phyloP scores from a whole-genome alignment of 2,113 vertebrate species.

The Morone chrysops region DNA sequence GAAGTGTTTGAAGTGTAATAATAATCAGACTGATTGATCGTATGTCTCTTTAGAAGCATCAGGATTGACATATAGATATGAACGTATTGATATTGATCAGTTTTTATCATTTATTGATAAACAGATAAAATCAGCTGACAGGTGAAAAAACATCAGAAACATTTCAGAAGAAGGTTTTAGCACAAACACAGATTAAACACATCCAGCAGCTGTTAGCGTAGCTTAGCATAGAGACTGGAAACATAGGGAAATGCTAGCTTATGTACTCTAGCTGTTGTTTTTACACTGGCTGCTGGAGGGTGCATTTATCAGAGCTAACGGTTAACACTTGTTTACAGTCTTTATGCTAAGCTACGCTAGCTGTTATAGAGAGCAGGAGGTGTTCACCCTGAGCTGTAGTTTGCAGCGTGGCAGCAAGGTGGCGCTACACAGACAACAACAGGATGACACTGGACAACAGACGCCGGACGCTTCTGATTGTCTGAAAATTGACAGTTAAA shows the following conservation, averaged over 20 bases:
- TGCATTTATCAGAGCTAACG: not conserved
- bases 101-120: constrained; percentile 16
- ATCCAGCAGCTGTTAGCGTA: no score
- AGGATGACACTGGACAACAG: not conserved
- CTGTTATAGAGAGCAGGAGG: not conserved
- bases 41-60: no score
- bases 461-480: not conserved
- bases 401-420: not conserved
- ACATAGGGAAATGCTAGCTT: no score
- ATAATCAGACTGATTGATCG: no score
- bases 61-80: no score
- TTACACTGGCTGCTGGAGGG: no score
- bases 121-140: constrained; percentile 3
- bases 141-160: not conserved
- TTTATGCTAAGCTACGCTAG: not conserved
- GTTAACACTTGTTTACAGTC: not conserved
- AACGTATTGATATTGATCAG: not conserved
- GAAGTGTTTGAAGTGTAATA: no score
- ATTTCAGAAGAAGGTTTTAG: not conserved
- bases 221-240: no score
- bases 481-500: not conserved
- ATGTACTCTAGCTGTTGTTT: no score
- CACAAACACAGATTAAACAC: no score
- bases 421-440: not conserved
- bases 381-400: not conserved